Evolutionary conservation across 2,113 vertebrate species (phyloP), one percentile per base, ranked within the genome.

Genomic region (Manacus vitellinus): DNA sequence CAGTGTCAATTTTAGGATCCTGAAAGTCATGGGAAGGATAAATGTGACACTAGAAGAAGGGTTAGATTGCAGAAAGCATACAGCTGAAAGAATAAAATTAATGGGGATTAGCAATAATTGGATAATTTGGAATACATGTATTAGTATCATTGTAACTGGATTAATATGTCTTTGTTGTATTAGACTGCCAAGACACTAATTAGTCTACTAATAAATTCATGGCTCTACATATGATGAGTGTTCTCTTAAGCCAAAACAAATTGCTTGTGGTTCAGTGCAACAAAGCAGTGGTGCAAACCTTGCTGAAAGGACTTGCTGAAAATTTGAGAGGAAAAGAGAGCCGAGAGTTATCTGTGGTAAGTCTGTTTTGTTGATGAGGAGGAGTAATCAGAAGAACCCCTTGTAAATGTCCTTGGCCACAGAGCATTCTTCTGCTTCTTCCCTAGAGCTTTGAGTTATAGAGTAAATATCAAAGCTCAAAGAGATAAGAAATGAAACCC

Each of bases 121-220:
- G 63, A 62, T 88, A 63, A 88, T 91, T 91, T 83, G 25, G 31
- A 77, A 88, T 91, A 77, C 63, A 83, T 49, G 19, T 55, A 18
- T 84, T 84, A 67, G 6, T 86, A 80, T 74, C 2, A 0, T 63
- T 88, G 55, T 88, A 92, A 95, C 37, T 51, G 83, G 72, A 92
- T 95, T 95, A 92, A 74, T 89, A 41, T 62, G 43, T 74, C 59
- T 94, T 94, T 81, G 47, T 94, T 95, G 63, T 74, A 67, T 66
- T 92, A 92, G 52, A n/a, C 43, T 88, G 75, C 83, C 75, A 90
- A 76, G 70, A 46, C 58, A 30, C 85, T 94, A 95, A 88, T 95
- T 90, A 92, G 25, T 51, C 79, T 94, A 56, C 49, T 93, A 55
- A 93, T 88, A 86, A 73, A 84, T 92, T 77, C 72, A 67, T 92